These are phyloP conservation scores for Chalcosyrphus nemorum DNA, from an alignment of 2,888 invertebrate species.

Conservation along the genomic window DNA sequence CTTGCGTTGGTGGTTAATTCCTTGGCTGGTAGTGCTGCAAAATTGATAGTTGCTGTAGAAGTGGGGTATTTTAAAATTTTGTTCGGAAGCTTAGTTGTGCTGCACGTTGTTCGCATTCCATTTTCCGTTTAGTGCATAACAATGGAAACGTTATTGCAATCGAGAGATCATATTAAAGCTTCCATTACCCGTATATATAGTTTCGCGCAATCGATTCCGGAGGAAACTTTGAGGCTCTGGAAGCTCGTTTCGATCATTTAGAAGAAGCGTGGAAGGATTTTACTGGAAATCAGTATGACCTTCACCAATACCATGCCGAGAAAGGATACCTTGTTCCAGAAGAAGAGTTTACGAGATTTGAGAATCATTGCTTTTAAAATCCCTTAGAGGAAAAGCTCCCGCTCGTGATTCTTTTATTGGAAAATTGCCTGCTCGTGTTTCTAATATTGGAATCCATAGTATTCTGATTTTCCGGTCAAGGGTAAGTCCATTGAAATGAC, in stretches of 20 bases:
- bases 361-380: slow-evolving; percentile 2
- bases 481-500: too few relatives aligned
- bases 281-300: background rate
- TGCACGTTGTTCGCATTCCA: too few relatives aligned
- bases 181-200: background rate
- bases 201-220: background rate
- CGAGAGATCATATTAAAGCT: too few relatives aligned
- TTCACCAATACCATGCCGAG: background rate
- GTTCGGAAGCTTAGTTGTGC: too few relatives aligned
- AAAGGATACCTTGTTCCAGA: slow-evolving; percentile 18
- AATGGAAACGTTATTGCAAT: too few relatives aligned
- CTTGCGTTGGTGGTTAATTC: background rate
- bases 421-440: background rate
- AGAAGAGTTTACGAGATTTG: background rate
- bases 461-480: too few relatives aligned
- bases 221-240: background rate
- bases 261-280: background rate
- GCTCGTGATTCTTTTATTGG: background rate
- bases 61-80: background rate
- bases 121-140: too few relatives aligned
- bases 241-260: too few relatives aligned
- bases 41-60: background rate
- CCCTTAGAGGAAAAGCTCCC: background rate
- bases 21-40: background rate
- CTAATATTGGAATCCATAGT: background rate